Evolutionary conservation across 2,113 vertebrate species (phyloP), one percentile per base, ranked within the genome.

Genomic region (Deroptyus accipitrinus): DNA sequence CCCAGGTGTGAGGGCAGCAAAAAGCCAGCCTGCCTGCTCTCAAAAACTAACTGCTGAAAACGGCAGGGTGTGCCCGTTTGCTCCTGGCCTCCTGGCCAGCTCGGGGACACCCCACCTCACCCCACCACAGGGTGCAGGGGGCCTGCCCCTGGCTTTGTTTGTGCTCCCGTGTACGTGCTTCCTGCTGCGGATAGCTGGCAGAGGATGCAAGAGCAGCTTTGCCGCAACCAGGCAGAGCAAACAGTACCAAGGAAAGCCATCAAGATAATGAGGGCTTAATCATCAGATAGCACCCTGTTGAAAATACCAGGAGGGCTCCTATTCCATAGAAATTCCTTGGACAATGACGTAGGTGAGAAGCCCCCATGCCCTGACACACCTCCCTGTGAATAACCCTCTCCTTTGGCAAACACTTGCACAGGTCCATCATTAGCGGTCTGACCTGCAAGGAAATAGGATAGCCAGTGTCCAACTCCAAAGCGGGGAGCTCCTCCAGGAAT

Each of bases 231-330:
- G 49, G 81, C 63, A 92, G 61, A 68, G 76, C 92, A 96, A 97
- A 96, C 88, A 95, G 68, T 61, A 4, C 70, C 69, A 59, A 33
- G 31, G 93, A 77, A 93, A 70, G 59, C 49, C 87, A 55, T 15
- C 6, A 13, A 95, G 86, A 95, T 85, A 95, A 22, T 46, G 74
- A 4, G 62, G 8, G 35, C 67, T 89, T 94, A 95, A 96, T 91
- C 91, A 87, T 88, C 75, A 61, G 87, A 94, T 91, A 95, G 76
- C 13, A 4, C 62, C 33, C 59, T 6, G 30, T 17, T 3, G 0
- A 79, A 37, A 82, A 41, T 0, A 8, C 48, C 25, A 16, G 68
- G 72, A 83, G 67, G n/a, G 24, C 48, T 94, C 25, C 7, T 4
- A 10, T 2, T 37, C 19, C 35, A 51, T 23, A n/a, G 28, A 23